A percentile compares a stretch with the other conserved stretches of the same genome.
Evolutionary conservation across 2,888 invertebrate genomes (phyloP).

Genomic region (Apamea monoglypha): DNA sequence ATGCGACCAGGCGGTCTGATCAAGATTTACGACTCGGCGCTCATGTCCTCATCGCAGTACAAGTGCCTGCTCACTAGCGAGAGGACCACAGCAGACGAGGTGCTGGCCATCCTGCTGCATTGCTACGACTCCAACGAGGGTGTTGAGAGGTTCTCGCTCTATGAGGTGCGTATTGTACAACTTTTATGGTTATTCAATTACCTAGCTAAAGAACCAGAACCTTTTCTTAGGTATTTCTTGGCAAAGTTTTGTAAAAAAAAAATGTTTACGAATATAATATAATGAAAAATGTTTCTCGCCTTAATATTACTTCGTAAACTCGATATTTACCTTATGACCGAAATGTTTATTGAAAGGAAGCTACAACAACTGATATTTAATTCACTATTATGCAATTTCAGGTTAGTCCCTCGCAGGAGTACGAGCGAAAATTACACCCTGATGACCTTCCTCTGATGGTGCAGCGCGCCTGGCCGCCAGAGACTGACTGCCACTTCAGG

Average conservation of each 20-base stretch:
- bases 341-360: not conserved
- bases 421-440: slow-evolving; percentile 96
- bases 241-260: not conserved
- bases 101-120: slow-evolving; percentile 95
- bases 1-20: slow-evolving; percentile 97
- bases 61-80: slow-evolving; percentile 97
- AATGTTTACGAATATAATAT: not conserved
- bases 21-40: slow-evolving; percentile 97
- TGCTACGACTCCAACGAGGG: slow-evolving; percentile 96
- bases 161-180: slow-evolving; percentile 91
- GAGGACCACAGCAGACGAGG: slow-evolving; percentile 96
- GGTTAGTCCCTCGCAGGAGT: slow-evolving; percentile 94
- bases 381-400: slow-evolving; percentile 71
- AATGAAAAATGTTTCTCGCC: too few species aligned
- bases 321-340: too few species aligned
- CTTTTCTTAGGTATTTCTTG: not conserved
- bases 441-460: slow-evolving; percentile 96
- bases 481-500: slow-evolving; percentile 94
- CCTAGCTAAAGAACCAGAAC: not conserved
- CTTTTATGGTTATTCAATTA: not conserved
- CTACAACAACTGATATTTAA: not conserved
- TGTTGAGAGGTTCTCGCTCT: slow-evolving; percentile 96
- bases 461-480: slow-evolving; percentile 93
- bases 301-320: too few species aligned
- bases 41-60: slow-evolving; percentile 98